These are phyloP conservation scores for Protobothrops flavoviridis DNA, from an alignment of 2,113 vertebrate genomes.

Conservation along the genomic window DNA sequence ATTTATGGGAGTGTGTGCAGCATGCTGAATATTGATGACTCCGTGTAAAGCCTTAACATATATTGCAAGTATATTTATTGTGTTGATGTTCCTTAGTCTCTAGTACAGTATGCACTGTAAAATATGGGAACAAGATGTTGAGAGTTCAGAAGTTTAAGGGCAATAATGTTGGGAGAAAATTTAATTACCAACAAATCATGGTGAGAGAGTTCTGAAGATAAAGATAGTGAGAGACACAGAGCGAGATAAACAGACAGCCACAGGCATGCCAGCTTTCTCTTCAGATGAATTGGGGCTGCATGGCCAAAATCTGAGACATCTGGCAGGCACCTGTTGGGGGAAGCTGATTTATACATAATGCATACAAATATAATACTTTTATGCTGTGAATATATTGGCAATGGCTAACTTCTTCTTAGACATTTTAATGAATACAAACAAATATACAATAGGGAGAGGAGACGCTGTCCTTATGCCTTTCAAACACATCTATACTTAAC, in stretches of 20 bases:
- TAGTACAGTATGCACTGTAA: neutral
- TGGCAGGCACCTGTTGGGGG: neutral
- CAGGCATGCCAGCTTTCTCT: neutral
- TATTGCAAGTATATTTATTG: neutral
- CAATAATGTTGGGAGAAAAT: neutral
- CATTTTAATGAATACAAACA: neutral
- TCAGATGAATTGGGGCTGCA: neutral
- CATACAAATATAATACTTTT: neutral
- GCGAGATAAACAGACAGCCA: neutral
- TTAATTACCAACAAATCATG: neutral
- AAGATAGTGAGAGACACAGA: neutral
- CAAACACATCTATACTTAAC: neutral
- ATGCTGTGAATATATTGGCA: neutral
- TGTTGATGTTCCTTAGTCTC: neutral
- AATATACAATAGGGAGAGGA: neutral
- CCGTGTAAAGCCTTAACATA: neutral
- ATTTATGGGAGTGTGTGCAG: neutral
- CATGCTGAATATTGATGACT: neutral
- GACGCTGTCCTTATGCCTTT: neutral
- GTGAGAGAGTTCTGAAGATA: neutral
- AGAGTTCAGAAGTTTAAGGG: neutral
- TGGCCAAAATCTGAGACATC: neutral
- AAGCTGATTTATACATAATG: neutral
- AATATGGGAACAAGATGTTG: neutral
- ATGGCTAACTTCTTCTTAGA: neutral